Base-by-base conservation (phyloP, 2,113 vertebrate species). In the Cynoglossus semilaevis region DNA sequence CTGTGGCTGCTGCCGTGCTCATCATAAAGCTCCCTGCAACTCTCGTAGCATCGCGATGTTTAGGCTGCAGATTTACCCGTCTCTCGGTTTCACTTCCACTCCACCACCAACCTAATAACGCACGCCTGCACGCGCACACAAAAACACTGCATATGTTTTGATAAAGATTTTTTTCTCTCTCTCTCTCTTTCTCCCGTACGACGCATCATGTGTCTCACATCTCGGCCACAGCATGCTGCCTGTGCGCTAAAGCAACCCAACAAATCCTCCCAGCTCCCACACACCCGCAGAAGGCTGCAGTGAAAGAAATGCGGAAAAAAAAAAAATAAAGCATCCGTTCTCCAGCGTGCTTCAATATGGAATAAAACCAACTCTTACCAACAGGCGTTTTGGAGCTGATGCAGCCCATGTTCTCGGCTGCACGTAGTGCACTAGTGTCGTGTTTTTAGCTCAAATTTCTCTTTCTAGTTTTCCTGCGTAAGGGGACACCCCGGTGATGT, bases 371-470 rank as follows among this genome's bases (percentile, higher is more conserved):
- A 70, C 59, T 88, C 94, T 94, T 94, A 95, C 95, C 93, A 76
- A 94, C 86, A 52, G 93, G 89, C 72, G 90, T 86, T 88, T 92
- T 93, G 84, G 93, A 93, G 88, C 91, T 93, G 79, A 94, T 88
- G 81, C 92, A 95, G 82, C 94, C 94, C 94, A 94, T 95, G 84
- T 79, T 90, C 84, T 67, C 63, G 67, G 76, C 53, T 63, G 84
- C 80, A 68, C 79, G 85, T 10, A 36, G n/a, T 2, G 69, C 73
- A 44, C 53, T 60, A 41, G 17, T 59, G 38, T 13, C 29, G 57
- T 47, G 41, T 35, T 45, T 13, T 58, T n/a, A 29, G 63, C 77
- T 18, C 58, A 38, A 63, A 57, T 47, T 42, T 72, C 70, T 77
- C 22, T 29, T 29, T 29, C 22, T 29, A 29, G 22, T 29, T 58